Evolutionary conservation across 1,140 invertebrate species (phyloP).

Genomic region (Drosophila insularis): DNA sequence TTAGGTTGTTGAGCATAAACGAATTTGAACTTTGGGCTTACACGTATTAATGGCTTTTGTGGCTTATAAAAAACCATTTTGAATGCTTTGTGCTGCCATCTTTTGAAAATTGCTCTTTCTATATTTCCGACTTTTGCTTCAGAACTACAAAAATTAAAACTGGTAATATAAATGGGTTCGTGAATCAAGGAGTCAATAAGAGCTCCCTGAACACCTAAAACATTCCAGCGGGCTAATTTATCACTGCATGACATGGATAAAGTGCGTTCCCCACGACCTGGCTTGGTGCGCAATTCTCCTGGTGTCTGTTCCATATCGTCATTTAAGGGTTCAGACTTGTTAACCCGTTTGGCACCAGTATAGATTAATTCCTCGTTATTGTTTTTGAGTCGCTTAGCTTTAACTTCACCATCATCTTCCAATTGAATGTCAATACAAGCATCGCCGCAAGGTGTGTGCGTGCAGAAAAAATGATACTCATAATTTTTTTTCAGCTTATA

Average conservation of each 20-base stretch:
- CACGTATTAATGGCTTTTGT: conserved; percentile 70
- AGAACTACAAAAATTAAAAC: conserved; percentile 88
- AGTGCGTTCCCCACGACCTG: conserved; percentile 94
- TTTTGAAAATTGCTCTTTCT: conserved; percentile 85
- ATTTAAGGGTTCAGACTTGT: conserved; percentile 84
- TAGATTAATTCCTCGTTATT: conserved; percentile 69
- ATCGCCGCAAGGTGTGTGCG: conserved; percentile 96
- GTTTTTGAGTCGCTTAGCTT: conserved; percentile 61
- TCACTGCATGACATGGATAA: conserved; percentile 96
- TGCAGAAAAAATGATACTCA: conserved; percentile 93
- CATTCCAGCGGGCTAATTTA: conserved; percentile 94
- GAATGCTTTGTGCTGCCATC: conserved; percentile 80
- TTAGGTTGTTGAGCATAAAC: conserved; percentile 80
- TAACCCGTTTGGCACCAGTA: conserved; percentile 94
- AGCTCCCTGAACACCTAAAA: conserved; percentile 92
- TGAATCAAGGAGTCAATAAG: conserved; percentile 88
- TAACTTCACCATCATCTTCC: conserved; percentile 18
- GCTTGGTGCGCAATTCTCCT: conserved; percentile 93
- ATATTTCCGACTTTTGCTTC: conserved; percentile 86
- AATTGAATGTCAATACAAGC: conserved; percentile 83
- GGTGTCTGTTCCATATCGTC: conserved; percentile 76
- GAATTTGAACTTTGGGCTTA: conserved; percentile 83
- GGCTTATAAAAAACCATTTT: conserved; percentile 66
- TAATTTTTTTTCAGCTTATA: conserved; percentile 85
- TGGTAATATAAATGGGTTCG: conserved; percentile 87